phyloP scores from a whole-genome alignment of 2,113 vertebrate genomes.

The Candoia aspera region DNA sequence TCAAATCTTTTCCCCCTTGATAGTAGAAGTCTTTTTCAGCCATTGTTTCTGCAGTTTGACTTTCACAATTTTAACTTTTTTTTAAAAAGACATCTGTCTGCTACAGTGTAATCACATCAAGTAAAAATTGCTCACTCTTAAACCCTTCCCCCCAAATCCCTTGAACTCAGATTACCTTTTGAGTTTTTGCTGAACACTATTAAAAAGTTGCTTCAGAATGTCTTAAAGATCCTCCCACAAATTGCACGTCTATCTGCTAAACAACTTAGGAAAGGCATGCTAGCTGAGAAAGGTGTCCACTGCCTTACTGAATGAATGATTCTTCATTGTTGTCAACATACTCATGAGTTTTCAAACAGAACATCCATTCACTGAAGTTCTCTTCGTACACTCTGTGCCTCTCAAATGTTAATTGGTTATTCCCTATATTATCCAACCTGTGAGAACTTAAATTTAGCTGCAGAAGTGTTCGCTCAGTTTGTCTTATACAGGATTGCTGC shows the following conservation, averaged over 20 bases:
- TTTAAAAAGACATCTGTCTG: background rate
- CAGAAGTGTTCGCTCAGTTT: slow-evolving; percentile 3
- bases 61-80: slow-evolving; percentile 12
- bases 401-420: background rate
- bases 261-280: background rate
- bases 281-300: background rate
- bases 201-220: background rate
- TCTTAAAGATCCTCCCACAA: background rate
- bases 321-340: slow-evolving; percentile 11
- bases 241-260: background rate
- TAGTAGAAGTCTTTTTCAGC: background rate
- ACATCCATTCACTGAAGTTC: slow-evolving; percentile 1
- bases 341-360: slow-evolving; percentile 25
- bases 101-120: slow-evolving; percentile 21
- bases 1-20: background rate
- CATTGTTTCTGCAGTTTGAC: slow-evolving; percentile 26
- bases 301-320: background rate
- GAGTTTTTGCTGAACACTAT: background rate
- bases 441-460: slow-evolving; percentile 27
- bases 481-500: background rate
- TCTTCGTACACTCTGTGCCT: background rate
- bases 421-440: slow-evolving; percentile 37
- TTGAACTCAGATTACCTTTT: background rate
- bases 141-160: background rate
- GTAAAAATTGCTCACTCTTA: background rate